phyloP scores from a whole-genome alignment of 2,888 invertebrate genomes.

The Phyto melanocephala region DNA sequence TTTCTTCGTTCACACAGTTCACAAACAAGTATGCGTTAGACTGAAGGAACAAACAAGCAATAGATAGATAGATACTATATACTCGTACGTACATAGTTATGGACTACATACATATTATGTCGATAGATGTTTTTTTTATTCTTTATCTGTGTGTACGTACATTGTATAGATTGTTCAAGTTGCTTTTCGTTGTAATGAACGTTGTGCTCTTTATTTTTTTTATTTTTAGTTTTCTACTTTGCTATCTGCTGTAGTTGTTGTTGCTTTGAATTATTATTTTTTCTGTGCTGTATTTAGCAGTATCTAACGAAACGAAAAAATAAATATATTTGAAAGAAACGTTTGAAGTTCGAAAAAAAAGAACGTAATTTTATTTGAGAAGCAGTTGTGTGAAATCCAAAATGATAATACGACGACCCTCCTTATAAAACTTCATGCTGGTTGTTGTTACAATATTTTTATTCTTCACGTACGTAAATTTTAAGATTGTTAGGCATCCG shows the following conservation, averaged over 20 bases:
- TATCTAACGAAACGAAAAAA: conserved; percentile 14
- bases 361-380: conserved; percentile 5
- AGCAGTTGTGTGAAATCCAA: conserved; percentile 19
- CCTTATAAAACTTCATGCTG: conserved; percentile 37
- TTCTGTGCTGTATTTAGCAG: conserved; percentile 25
- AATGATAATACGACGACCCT: conserved; percentile 29
- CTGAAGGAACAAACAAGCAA: not conserved
- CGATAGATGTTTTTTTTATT: too few relatives aligned
- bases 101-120: not conserved
- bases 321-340: conserved; percentile 6
- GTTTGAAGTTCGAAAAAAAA: not conserved
- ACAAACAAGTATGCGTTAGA: conserved; percentile 2
- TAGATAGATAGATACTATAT: not conserved
- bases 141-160: not conserved
- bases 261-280: not conserved
- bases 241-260: conserved; percentile 1
- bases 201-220: conserved; percentile 23
- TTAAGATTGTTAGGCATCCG: conserved; percentile 29
- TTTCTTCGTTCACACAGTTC: conserved; percentile 49
- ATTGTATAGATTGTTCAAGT: conserved; percentile 13
- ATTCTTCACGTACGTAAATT: conserved; percentile 9
- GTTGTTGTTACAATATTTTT: not conserved
- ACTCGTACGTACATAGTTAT: not conserved
- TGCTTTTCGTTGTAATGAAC: not conserved
- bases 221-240: conserved; percentile 20